Percentiles rank a stretch among this genome's conserved stretches.
phyloP scores from a whole-genome alignment of 2,113 vertebrate genomes.

The Columba janthina region DNA sequence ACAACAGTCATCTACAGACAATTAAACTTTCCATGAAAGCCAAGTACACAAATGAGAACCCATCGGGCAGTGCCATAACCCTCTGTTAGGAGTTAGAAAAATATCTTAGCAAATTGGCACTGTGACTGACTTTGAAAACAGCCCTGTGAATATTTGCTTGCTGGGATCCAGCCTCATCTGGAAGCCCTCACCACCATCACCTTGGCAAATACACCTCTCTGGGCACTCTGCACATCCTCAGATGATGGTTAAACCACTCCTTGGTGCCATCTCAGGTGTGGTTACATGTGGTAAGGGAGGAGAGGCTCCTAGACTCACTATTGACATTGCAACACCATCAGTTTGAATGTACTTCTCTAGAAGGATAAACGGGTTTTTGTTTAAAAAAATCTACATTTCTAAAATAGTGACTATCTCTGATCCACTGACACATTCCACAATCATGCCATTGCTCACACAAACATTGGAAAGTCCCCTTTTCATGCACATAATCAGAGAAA shows the following conservation, averaged over 20 bases:
- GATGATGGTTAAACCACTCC: neutral
- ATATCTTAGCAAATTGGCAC: neutral
- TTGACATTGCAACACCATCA: neutral
- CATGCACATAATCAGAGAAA: rapidly evolving
- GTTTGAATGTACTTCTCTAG: neutral
- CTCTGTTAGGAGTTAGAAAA: neutral
- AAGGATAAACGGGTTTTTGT: neutral
- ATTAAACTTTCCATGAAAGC: neutral
- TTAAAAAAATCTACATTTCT: neutral
- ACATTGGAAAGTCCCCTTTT: neutral
- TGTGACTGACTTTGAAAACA: neutral
- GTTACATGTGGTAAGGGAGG: neutral
- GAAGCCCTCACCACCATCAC: neutral
- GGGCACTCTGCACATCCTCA: neutral
- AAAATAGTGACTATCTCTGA: neutral
- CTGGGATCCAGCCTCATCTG: neutral
- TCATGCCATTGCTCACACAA: neutral
- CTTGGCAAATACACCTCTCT: neutral
- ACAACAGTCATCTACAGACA: neutral
- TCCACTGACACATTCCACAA: neutral
- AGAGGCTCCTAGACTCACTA: neutral
- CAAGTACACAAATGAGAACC: neutral
- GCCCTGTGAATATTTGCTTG: neutral
- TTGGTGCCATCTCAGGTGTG: neutral
- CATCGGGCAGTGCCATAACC: neutral